A percentile compares a stretch with the other conserved stretches of the same genome.
phyloP scores from a whole-genome alignment of 2,888 invertebrate genomes.

The Colletes collaris region DNA sequence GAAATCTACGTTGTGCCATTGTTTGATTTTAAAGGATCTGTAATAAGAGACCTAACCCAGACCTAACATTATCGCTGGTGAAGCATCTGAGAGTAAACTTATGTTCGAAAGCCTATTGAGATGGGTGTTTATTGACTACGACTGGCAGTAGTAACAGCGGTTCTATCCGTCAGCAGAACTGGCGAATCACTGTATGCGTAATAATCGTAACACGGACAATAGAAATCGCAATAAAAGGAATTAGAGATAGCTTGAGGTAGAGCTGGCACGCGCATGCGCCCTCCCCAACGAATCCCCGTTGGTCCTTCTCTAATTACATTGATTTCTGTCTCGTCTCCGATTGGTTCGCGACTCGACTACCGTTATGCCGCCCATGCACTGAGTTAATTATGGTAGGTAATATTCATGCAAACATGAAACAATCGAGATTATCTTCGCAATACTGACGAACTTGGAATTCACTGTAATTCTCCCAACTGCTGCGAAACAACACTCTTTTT shows the following conservation, averaged over 20 bases:
- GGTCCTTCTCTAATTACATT: conserved; percentile 69
- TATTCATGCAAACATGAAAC: conserved; percentile 63
- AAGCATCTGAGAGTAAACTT: too few species aligned
- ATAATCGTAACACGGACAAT: conserved; percentile 67
- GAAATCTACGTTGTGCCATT: too few species aligned
- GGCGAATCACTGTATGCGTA: conserved; percentile 55
- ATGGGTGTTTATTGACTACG: conserved; percentile 46
- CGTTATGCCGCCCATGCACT: conserved; percentile 48
- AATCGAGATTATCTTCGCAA: conserved; percentile 53
- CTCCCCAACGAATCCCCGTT: conserved; percentile 47
- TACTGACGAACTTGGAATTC: conserved; percentile 12
- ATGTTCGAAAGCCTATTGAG: not conserved
- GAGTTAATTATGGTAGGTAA: conserved; percentile 55
- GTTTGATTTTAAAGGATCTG: too few species aligned
- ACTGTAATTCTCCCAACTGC: conserved; percentile 1
- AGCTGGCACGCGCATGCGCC: conserved; percentile 56
- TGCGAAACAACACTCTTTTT: conserved; percentile 4
- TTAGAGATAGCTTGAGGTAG: conserved; percentile 50
- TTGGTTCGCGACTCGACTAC: conserved; percentile 62
- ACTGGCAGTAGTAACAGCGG: conserved; percentile 45
- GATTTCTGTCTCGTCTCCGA: conserved; percentile 60
- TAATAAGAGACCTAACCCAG: too few species aligned
- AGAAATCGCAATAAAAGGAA: conserved; percentile 58
- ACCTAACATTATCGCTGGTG: too few species aligned
- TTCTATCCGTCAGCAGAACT: conserved; percentile 49